Percentiles rank a stretch among this genome's conserved stretches.
Conservation (phyloP, 1,140 invertebrate species). For the Caenorhabditis brenneri region DNA sequence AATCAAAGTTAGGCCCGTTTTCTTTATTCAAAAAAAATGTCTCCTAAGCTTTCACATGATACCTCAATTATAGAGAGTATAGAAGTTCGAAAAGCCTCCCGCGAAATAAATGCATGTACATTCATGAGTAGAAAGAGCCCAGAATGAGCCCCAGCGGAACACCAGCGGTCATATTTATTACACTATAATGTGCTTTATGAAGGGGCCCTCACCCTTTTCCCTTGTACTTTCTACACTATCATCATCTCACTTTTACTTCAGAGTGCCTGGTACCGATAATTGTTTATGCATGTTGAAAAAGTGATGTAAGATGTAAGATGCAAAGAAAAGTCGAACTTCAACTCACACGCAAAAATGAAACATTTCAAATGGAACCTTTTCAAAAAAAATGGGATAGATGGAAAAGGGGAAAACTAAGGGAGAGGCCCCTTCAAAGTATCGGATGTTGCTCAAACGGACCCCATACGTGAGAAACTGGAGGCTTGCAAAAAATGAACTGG, state of each 20-base stretch:
- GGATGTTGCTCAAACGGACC: slow-evolving; percentile 5
- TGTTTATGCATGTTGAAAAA: slow-evolving; percentile 30
- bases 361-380: not conserved
- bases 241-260: not conserved
- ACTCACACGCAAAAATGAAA: not conserved
- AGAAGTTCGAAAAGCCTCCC: no score
- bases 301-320: slow-evolving; percentile 5
- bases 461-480: slow-evolving; percentile 16
- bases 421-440: slow-evolving; percentile 15
- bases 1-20: no score
- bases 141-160: not conserved
- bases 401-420: not conserved
- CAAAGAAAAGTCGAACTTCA: not conserved
- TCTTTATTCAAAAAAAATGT: no score
- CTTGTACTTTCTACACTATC: not conserved
- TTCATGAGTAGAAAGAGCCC: no score
- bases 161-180: not conserved
- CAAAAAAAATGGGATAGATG: not conserved
- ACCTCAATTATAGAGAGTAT: no score
- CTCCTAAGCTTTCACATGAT: no score
- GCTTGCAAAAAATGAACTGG: not conserved
- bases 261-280: not conserved
- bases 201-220: not conserved
- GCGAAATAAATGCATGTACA: no score
- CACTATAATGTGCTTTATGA: not conserved